Conservation (phyloP, 2,888 invertebrate genomes). For the Eupithecia inturbata region DNA sequence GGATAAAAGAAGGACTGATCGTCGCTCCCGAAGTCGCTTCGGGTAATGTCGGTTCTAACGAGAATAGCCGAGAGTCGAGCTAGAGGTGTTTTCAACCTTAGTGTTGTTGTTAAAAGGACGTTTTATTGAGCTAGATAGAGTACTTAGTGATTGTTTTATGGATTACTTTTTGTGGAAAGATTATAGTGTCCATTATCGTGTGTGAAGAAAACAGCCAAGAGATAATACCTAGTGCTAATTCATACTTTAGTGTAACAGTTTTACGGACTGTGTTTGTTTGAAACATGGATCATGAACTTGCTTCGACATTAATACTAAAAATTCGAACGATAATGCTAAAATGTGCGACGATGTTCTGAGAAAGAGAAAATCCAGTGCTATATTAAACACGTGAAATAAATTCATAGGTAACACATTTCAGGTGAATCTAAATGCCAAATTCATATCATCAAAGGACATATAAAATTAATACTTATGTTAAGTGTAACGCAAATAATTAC, state of each 20-base stretch:
- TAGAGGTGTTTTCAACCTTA: conserved; percentile 56
- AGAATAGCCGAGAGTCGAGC: conserved; percentile 89
- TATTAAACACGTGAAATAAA: conserved; percentile 8
- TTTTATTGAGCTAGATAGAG: background rate
- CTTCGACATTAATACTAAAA: conserved; percentile 26
- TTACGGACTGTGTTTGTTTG: conserved; percentile 39
- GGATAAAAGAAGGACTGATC: conserved; percentile 96
- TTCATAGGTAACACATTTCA: background rate
- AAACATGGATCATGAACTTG: background rate
- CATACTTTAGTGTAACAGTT: conserved; percentile 32
- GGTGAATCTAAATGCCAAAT: conserved; percentile 5
- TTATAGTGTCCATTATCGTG: background rate
- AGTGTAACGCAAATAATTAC: background rate
- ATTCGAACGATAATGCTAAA: background rate
- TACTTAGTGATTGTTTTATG: conserved; percentile 1
- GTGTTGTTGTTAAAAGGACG: conserved; percentile 20
- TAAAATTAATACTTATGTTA: background rate
- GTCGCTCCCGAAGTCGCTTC: conserved; percentile 81
- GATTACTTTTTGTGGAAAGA: background rate
- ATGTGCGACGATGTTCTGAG: background rate
- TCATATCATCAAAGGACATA: conserved; percentile 8
- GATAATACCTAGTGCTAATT: conserved; percentile 49
- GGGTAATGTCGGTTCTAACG: conserved; percentile 83
- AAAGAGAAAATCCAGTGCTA: conserved; percentile 27
- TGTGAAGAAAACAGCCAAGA: background rate